Conservation (phyloP, 2,888 invertebrate species). For the Drosophila emarginata region DNA sequence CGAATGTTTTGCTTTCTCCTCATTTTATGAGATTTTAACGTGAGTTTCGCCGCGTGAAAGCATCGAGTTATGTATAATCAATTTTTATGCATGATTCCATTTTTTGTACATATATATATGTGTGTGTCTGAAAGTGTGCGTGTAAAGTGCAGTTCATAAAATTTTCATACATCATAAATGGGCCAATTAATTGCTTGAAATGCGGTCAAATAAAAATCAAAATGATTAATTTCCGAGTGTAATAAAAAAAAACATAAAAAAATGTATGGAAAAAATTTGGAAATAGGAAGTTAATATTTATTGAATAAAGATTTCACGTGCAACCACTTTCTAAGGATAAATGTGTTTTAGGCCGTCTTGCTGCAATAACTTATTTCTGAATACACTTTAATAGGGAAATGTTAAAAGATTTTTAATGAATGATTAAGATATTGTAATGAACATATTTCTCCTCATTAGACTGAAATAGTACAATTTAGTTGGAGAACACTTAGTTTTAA, state of each 20-base stretch:
- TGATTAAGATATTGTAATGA: too few relatives aligned
- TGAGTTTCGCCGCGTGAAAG: conserved; percentile 50
- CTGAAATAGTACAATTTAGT: too few relatives aligned
- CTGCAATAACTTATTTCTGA: too few relatives aligned
- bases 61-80: conserved; percentile 41
- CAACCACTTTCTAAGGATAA: too few relatives aligned
- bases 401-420: too few relatives aligned
- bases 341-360: too few relatives aligned
- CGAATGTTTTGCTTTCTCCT: conserved; percentile 19
- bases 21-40: conserved; percentile 69
- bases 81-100: conserved; percentile 60
- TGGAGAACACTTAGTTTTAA: too few relatives aligned
- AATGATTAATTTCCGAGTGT: conserved; percentile 36
- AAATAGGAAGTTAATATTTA: not conserved
- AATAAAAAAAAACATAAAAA: conserved; percentile 23
- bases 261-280: not conserved
- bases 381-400: too few relatives aligned
- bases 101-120: conserved; percentile 20
- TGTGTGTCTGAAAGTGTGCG: conserved; percentile 22
- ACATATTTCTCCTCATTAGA: too few relatives aligned
- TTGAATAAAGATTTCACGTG: not conserved
- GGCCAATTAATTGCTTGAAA: conserved; percentile 24
- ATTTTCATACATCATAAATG: conserved; percentile 18
- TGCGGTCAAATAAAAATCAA: conserved; percentile 8
- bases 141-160: conserved; percentile 30